Base-by-base conservation (phyloP, 2,113 vertebrate species). In the Myocastor coypus region DNA sequence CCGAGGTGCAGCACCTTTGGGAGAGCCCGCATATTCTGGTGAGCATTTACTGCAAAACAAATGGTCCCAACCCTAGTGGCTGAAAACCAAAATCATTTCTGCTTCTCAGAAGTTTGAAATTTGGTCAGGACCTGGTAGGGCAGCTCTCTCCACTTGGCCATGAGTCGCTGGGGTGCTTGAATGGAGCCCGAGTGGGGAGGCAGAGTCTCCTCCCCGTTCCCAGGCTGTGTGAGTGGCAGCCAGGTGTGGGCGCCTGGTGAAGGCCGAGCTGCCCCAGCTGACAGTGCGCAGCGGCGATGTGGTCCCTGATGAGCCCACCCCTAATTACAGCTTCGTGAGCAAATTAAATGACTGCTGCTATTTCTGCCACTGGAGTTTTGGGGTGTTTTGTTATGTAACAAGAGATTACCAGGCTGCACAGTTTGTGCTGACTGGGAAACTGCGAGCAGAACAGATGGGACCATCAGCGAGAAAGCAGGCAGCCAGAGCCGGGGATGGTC, bases 101-200 rank as follows among this genome's bases (percentile, higher is more conserved):
- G 86, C 83, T 64, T 17, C 52, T 84, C 52, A 77, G 78, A 91
- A 86, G 71, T 78, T 30, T 90, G 86, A 73, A 52, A 52, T 42
- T 59, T 69, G 55, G 64, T 55, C 17, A 80, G 68, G 42, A 50
- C 77, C 57, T 59, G 64, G 69, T 28, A 75, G 40, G 26, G 32
- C 46, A 77, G 80, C 71, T 84, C 34, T 71, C 37, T 68, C 57
- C 85, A 71, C 20, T 68, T 37, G 9, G 12, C 3, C 22, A 66
- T 20, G 92, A 95, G 28, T 77, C 69, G 55, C 64, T 20, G 5
- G n/a, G 50, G 32, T n/a, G 0, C 30, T 75, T 42, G 37, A 82
- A 37, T n/a, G 78, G 77, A 94, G n/a, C 13, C 59, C 14, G 14
- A 4, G 52, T 16, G 87, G n/a, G 14, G 28, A 46, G n/a, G 84